Base-by-base conservation (phyloP, 1,140 invertebrate genomes). In the Pseudomyrmex flavicornis region DNA sequence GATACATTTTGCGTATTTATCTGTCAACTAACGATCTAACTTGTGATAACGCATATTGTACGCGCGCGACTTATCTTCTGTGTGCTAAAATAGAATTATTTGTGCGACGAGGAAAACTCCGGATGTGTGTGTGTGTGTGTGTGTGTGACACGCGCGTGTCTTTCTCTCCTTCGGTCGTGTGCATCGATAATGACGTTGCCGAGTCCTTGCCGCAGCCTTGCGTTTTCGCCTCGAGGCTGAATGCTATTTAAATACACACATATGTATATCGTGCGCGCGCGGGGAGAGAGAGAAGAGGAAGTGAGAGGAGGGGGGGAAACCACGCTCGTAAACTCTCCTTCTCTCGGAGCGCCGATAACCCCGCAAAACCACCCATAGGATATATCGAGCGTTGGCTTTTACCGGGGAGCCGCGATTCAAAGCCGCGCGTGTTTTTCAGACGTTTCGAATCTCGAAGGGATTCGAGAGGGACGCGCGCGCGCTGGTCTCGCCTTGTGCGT, bases 201-300 rank as follows among this genome's bases (percentile, higher is more conserved):
- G 58, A 58, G 89, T 90, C 89, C 89, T 90, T 90, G 89, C 87
- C 89, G 85, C 89, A 90, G 89, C 89, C 89, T 90, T 90, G 89
- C 89, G 82, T 88, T 90, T 90, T 88, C 89, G 89, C 89, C 88
- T 85, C 87, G 85, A 87, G 77, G 80, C 66, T 77, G 62, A 79
- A 72, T 75, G 88, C 89, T 90, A 88, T 90, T 90, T 88, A 90
- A 90, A 90, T 90, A 86, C 80, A 74, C 79, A 73, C 26, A 10
- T 20, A 44, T 15, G 12, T n/a, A 12, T 50, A 68, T 59, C 17
- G 63, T 50, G 59, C 69, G 22, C 35, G 63, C 22, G 65, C 20
- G 10, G 20, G 0, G n/a, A 35, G 35, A 0, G 0, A 5, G 35
- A 35, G 35, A 5, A 5, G 35, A 7, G 7, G 35, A 26, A 26